These are phyloP conservation scores for Tonatia bakeri DNA, from an alignment of 2,113 vertebrate genomes.

Conservation along the genomic window DNA sequence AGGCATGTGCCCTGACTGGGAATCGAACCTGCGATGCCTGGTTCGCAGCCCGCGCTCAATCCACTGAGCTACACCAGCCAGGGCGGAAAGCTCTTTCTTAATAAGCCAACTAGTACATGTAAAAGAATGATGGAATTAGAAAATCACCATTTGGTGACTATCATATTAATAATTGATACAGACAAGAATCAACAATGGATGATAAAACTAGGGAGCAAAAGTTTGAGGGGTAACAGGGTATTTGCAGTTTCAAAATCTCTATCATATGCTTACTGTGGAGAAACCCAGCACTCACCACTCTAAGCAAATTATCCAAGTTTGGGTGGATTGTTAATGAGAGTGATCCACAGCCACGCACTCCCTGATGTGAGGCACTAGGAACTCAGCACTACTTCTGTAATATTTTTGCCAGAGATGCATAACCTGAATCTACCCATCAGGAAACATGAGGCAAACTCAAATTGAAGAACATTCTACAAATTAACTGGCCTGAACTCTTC, in stretches of 20 bases:
- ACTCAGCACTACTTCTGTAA: not conserved
- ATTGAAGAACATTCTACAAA: not conserved
- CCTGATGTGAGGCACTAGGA: not conserved
- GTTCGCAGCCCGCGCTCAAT: too few species aligned
- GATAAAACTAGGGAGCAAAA: not conserved
- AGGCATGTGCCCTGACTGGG: too few species aligned
- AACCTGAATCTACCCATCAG: not conserved
- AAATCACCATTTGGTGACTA: too few species aligned
- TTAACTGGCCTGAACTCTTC: not conserved
- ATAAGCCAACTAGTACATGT: too few species aligned
- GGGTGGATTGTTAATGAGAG: not conserved
- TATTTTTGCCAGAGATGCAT: too few species aligned
- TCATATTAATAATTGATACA: not conserved
- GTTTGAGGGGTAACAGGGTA: not conserved
- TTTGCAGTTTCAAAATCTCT: not conserved
- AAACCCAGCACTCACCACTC: not conserved
- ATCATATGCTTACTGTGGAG: not conserved
- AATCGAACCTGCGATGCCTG: too few species aligned
- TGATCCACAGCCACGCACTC: not conserved
- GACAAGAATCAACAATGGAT: not conserved
- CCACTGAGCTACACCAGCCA: too few species aligned
- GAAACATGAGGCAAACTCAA: not conserved
- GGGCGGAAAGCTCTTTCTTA: too few species aligned
- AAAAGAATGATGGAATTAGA: too few species aligned
- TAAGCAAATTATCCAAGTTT: not conserved